Conservation (phyloP, 2,888 invertebrate genomes). For the Ormia ochracea region DNA sequence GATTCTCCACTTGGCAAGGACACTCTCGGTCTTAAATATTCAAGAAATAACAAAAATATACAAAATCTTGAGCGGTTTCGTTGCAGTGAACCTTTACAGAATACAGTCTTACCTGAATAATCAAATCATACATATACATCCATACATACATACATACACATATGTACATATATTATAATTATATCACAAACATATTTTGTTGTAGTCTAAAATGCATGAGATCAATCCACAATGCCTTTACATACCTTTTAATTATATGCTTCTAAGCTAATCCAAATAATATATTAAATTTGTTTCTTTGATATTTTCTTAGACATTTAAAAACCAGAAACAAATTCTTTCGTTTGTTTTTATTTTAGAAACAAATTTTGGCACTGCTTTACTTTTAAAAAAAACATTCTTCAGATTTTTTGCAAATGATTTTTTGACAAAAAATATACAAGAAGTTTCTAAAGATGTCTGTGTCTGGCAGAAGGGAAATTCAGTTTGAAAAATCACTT, state of each 20-base stretch:
- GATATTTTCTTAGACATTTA: slow-evolving; percentile 16
- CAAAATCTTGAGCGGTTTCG: no score
- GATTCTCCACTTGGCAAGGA: no score
- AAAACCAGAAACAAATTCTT: neutral
- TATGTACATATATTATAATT: no score
- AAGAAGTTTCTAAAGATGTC: slow-evolving; percentile 26
- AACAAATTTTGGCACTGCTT: slow-evolving; percentile 49
- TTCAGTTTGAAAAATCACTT: slow-evolving; percentile 7
- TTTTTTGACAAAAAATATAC: slow-evolving; percentile 30
- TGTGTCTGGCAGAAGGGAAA: neutral
- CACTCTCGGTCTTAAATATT: no score
- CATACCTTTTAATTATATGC: neutral
- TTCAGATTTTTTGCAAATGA: slow-evolving; percentile 48
- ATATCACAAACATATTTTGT: no score
- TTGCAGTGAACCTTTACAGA: no score
- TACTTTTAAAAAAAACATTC: slow-evolving; percentile 44
- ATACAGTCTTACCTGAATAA: no score
- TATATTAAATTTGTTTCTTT: neutral
- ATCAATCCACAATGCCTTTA: no score
- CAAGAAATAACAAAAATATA: no score
- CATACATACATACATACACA: no score
- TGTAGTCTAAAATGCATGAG: no score
- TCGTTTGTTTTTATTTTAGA: slow-evolving; percentile 1
- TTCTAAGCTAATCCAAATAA: slow-evolving; percentile 23
- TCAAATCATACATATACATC: no score